Conservation (phyloP, 1,140 invertebrate species). For the Aphaenogaster floridana region DNA sequence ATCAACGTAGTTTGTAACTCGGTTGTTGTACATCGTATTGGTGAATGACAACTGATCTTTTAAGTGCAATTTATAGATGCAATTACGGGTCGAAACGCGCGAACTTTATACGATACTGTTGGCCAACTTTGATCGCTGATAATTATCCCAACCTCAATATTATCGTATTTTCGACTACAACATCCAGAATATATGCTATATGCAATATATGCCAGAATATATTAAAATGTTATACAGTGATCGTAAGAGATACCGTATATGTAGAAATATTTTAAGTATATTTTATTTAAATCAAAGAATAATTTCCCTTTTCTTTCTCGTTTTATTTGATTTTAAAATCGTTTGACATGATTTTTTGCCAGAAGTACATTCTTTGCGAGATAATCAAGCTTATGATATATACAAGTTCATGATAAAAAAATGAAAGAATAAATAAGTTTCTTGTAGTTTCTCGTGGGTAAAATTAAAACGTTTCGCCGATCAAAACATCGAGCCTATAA, state of each 20-base stretch:
- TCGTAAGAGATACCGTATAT: background rate
- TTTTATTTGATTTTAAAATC: no score
- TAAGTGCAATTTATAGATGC: constrained; percentile 6
- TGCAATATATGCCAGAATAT: background rate
- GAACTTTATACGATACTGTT: constrained; percentile 8
- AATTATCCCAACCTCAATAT: background rate
- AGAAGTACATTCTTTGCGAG: background rate
- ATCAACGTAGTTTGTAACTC: constrained; percentile 1
- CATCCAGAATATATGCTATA: background rate
- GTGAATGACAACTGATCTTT: constrained; percentile 15
- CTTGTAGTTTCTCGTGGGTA: background rate
- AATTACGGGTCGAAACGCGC: background rate
- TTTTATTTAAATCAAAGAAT: background rate
- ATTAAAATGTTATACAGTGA: background rate
- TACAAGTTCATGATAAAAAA: background rate
- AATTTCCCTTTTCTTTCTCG: background rate
- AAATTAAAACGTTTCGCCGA: background rate
- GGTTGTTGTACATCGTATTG: background rate
- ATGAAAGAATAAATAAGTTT: background rate
- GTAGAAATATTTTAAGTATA: no score
- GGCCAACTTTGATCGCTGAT: constrained; percentile 8
- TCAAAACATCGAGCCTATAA: background rate
- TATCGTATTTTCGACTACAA: constrained; percentile 19
- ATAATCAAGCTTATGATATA: background rate
- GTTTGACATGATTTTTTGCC: background rate